Base-by-base conservation (phyloP, 2,113 vertebrate species). In the Leptobrachium leishanense region DNA sequence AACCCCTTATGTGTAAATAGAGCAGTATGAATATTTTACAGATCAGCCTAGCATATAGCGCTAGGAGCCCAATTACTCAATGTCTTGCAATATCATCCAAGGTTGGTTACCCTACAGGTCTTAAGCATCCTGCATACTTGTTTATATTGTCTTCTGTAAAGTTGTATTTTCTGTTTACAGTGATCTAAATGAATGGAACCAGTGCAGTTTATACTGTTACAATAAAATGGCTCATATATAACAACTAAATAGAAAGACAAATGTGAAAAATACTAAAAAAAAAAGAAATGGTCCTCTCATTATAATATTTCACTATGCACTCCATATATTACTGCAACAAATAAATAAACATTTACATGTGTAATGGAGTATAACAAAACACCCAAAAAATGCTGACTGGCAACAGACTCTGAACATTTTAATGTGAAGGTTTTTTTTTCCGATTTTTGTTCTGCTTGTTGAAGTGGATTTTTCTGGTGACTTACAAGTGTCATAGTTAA, bases 311-410 rank as follows among this genome's bases (percentile, higher is more conserved):
- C 88, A 88, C 82, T 91, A 88, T 85, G 90, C 90, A 91, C 84
- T 92, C 81, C 89, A 94, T 93, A 93, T 93, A 93, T 92, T 93
- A 93, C 82, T 92, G 91, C 90, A 94, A 90, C 91, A 92, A 93
- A 94, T 94, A 93, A 94, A 94, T 92, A 93, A 88, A 90, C 65
- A 86, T 91, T 84, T 92, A 86, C 90, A 88, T 83, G 86, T 87
- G 88, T 88, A 87, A 88, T 84, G 85, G 88, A 88, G 87, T 90
- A 91, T 90, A 92, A 91, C 90, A 92, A 93, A 92, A 92, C 90
- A 88, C 46, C 87, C 82, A 66, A 91, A 86, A 84, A 89, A 88
- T 90, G 86, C 73, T 89, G 88, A 90, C 87, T 90, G 87, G 88
- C 87, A 90, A 89, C 9, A 87, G 83, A 83, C 77, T 85, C 85